phyloP scores from a whole-genome alignment of 2,888 invertebrate genomes.

The Tipula unca region DNA sequence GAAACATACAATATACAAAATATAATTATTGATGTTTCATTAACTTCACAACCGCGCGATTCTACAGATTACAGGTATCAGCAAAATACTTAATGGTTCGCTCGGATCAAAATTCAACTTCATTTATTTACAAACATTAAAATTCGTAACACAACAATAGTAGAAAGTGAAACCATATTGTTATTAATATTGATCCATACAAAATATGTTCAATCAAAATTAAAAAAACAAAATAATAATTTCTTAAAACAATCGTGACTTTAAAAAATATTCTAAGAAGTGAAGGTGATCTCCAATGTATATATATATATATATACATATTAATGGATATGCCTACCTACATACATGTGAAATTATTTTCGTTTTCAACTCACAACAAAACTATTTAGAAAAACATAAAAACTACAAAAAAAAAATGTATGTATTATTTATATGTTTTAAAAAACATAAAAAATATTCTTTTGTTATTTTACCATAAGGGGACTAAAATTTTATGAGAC shows the following conservation, averaged over 20 bases:
- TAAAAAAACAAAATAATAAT: neutral
- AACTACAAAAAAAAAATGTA: neutral
- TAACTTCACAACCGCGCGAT: neutral
- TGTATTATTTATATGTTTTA: neutral
- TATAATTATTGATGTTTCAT: neutral
- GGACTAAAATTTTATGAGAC: neutral
- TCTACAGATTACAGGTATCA: neutral
- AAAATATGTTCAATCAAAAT: neutral
- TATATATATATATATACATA: neutral
- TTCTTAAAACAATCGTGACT: neutral
- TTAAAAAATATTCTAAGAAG: neutral
- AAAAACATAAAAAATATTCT: neutral
- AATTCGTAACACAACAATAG: neutral
- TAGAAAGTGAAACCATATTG: neutral
- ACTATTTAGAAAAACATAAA: neutral
- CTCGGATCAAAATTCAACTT: neutral
- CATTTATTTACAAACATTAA: neutral
- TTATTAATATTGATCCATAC: neutral
- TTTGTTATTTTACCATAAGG: neutral
- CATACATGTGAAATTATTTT: neutral
- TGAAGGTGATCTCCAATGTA: neutral
- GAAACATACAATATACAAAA: neutral
- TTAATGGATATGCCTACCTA: neutral
- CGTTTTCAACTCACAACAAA: neutral
- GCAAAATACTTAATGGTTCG: neutral